Base-by-base conservation (phyloP, 2,888 invertebrate species). In the Agonopterix subpropinquella region DNA sequence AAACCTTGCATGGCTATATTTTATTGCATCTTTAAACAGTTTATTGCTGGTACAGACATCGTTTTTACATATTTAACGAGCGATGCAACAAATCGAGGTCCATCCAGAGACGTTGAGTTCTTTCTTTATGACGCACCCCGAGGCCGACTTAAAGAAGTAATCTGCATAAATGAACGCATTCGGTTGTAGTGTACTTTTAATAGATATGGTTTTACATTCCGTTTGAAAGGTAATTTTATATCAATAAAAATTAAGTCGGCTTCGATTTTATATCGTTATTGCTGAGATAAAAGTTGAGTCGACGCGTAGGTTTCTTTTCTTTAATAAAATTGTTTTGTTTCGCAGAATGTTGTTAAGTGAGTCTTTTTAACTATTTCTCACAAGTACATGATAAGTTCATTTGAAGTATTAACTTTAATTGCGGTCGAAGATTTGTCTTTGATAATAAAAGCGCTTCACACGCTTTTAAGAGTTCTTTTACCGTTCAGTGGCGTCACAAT, bases 21-120 rank as follows among this genome's bases (percentile, higher is more conserved):
- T 54, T 51, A 54, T 52, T 53, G 47, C 53, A 45, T 53, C 49
- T 48, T 50, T 52, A 50, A 56, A 50, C 51, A 52, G 53, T 55
- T 57, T 55, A 57, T 55, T 47, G 52, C 47, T 44, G 15, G 13
- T 35, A 8, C 43, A 46, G 48, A 54, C 48, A 53, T 54, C 50
- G 59, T 61, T 65, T 65, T 65, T 65, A 67, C 64, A 64, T 64
- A 63, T 61, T 61, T 63, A 67, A 65, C 64, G 61, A 66, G 61
- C 60, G 53, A 54, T 50, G 54, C 56, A 53, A 53, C 54, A 56
- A 53, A 56, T 56, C 50, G 58, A 54, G 48, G 41, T 41, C 49
- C 51, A 56, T 60, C 52, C n/a, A n/a, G 48, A 47, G 48, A 47
- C 45, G 46, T 44, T 47, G 44, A 53, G 50, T 55, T 48, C 48